Evolutionary conservation across 2,888 invertebrate species (phyloP).

Genomic region (Leptinotarsa rubiginosa): DNA sequence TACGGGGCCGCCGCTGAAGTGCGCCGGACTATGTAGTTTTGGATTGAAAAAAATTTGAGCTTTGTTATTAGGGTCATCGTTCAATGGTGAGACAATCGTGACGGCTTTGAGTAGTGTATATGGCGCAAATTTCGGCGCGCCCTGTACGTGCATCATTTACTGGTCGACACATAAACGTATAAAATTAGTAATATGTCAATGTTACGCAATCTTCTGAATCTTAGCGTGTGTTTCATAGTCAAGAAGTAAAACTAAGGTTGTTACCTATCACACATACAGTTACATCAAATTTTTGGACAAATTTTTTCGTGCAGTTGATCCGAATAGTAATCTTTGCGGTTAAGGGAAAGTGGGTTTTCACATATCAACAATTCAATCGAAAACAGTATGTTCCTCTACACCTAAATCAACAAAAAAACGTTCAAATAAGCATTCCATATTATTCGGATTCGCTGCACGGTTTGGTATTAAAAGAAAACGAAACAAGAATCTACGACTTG

Average conservation of each 20-base stretch:
- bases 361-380: not conserved
- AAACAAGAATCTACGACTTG: constrained; percentile 52
- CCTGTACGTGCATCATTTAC: constrained; percentile 38
- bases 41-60: constrained; percentile 19
- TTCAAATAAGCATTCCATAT: not conserved
- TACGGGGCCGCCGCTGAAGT: constrained; percentile 22
- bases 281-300: constrained; percentile 47
- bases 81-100: constrained; percentile 1
- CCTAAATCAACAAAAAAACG: constrained; percentile 2
- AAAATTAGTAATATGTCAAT: constrained; percentile 54
- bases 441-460: constrained; percentile 15
- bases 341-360: not conserved
- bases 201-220: constrained; percentile 55
- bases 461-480: not conserved
- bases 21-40: not conserved
- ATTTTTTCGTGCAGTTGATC: constrained; percentile 24
- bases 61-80: constrained; percentile 11
- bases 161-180: constrained; percentile 33
- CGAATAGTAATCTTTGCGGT: not conserved
- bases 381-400: constrained; percentile 1
- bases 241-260: constrained; percentile 52
- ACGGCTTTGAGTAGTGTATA: not conserved
- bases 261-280: constrained; percentile 47
- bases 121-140: not conserved
- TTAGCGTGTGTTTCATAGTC: constrained; percentile 51